A percentile compares a stretch with the other conserved stretches of the same genome.
Conservation (phyloP, 2,797 vertebrate genomes). For the Manis javanica region DNA sequence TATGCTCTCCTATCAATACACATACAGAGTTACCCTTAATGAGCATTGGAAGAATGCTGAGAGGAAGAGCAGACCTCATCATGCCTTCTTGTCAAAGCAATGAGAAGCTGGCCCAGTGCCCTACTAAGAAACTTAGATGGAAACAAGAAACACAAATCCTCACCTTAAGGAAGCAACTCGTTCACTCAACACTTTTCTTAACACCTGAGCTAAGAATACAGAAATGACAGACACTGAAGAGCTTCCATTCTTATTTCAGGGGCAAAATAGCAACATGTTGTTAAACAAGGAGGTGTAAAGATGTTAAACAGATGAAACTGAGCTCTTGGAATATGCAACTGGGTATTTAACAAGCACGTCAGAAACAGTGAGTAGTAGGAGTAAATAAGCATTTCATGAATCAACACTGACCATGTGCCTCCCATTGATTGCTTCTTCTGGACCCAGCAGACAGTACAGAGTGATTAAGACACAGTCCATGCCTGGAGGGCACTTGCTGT, state of each 20-base stretch:
- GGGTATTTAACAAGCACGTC: background rate
- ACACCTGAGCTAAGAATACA: constrained; percentile 36
- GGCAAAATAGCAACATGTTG: constrained; percentile 22
- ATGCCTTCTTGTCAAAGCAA: constrained; percentile 47
- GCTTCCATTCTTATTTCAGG: background rate
- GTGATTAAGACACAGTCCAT: background rate
- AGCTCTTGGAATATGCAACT: background rate
- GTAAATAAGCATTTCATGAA: background rate
- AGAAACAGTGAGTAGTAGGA: background rate
- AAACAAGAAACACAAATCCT: constrained; percentile 42
- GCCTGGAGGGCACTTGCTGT: background rate
- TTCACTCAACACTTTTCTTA: constrained; percentile 42
- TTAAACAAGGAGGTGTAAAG: background rate
- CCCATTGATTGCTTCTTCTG: background rate
- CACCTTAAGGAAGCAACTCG: background rate
- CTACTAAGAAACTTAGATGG: background rate
- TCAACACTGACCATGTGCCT: background rate
- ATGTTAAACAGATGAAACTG: background rate
- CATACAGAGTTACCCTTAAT: background rate
- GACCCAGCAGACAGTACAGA: background rate
- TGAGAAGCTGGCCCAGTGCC: constrained; percentile 54
- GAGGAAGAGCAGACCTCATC: constrained; percentile 24
- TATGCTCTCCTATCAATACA: background rate
- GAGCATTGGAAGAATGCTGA: background rate
- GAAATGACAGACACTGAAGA: constrained; percentile 1